phyloP scores from a whole-genome alignment of 2,888 invertebrate genomes.

The Salticus scenicus region DNA sequence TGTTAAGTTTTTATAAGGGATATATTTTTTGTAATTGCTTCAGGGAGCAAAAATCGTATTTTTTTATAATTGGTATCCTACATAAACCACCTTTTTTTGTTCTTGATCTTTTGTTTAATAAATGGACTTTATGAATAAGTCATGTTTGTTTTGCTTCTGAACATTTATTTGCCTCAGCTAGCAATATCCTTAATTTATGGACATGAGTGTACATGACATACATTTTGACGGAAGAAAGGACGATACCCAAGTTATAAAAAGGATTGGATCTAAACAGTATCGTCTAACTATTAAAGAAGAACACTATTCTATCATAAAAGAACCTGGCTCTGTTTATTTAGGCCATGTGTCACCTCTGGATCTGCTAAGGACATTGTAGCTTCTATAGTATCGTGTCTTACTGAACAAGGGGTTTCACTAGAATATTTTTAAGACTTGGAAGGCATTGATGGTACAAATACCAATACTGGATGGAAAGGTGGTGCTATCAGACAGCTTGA shows the following conservation, averaged over 20 bases:
- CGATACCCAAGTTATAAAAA: neutral
- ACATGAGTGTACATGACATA: neutral
- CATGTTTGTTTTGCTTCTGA: no score
- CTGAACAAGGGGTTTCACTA: neutral
- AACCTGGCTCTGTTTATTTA: neutral
- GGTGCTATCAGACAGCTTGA: neutral
- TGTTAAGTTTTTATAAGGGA: no score
- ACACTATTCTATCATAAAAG: slow-evolving; percentile 3
- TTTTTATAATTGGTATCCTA: no score
- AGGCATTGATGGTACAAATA: neutral
- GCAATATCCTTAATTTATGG: no score
- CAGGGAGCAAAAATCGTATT: no score
- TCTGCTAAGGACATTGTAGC: slow-evolving; percentile 1
- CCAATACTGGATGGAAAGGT: neutral
- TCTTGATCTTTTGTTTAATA: no score
- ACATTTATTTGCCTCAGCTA: no score
- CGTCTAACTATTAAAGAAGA: neutral
- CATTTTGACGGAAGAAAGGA: slow-evolving; percentile 7
- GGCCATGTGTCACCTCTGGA: slow-evolving; percentile 10
- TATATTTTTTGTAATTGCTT: no score
- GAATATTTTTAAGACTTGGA: neutral
- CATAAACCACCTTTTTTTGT: no score
- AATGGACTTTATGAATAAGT: no score
- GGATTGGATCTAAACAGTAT: neutral
- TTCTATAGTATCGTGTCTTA: neutral